Conservation (phyloP, 2,888 invertebrate species). For the Lithosia quadra region DNA sequence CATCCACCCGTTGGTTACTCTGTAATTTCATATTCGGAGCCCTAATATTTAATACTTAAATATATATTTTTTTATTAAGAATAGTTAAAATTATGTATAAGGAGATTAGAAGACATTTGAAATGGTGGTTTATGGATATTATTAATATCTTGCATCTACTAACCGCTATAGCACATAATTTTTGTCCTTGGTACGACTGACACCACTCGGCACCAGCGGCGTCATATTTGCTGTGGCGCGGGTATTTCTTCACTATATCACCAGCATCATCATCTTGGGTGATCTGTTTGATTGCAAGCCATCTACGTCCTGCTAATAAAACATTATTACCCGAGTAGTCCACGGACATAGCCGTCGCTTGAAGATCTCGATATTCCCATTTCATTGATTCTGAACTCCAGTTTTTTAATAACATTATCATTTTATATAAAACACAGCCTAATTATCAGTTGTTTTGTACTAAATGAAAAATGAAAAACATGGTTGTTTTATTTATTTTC, state of each 20-base stretch:
- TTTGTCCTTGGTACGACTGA: constrained; percentile 91
- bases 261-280: constrained; percentile 91
- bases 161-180: constrained; percentile 96
- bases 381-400: constrained; percentile 85
- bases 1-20: constrained; percentile 96
- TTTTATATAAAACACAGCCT: background rate
- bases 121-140: no score
- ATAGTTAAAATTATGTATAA: no score
- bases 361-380: constrained; percentile 93
- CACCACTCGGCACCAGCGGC: constrained; percentile 97
- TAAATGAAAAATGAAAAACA: constrained; percentile 7
- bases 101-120: no score
- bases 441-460: constrained; percentile 1
- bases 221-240: constrained; percentile 96
- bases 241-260: constrained; percentile 91
- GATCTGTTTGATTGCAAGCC: constrained; percentile 91
- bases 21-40: no score
- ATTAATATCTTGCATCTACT: constrained; percentile 33
- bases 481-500: constrained; percentile 17
- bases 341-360: constrained; percentile 97
- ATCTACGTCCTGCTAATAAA: constrained; percentile 93
- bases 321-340: constrained; percentile 95
- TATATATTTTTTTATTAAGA: no score
- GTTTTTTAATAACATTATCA: constrained; percentile 75
- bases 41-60: no score